Conservation (phyloP, 2,888 invertebrate genomes). For the Trachelus tabidus region DNA sequence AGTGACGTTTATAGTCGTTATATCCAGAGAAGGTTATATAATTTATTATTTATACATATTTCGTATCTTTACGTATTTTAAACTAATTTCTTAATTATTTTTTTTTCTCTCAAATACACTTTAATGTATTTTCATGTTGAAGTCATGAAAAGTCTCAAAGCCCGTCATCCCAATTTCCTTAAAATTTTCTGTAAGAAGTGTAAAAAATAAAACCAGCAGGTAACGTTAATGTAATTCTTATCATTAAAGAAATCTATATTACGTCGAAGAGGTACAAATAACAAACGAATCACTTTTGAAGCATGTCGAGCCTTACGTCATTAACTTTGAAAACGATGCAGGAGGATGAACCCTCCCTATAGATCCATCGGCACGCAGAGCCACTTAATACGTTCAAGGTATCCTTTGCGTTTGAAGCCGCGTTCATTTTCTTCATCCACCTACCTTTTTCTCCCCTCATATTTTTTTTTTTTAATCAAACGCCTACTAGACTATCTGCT, state of each 20-base stretch:
- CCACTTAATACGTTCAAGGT: constrained; percentile 37
- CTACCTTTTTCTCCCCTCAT: background rate
- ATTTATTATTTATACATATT: background rate
- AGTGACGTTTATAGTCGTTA: too few species aligned
- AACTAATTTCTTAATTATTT: background rate
- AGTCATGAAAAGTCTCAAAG: too few species aligned
- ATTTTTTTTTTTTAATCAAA: constrained; percentile 24
- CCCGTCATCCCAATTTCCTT: background rate
- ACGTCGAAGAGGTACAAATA: background rate
- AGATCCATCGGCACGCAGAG: constrained; percentile 5
- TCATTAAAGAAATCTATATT: background rate
- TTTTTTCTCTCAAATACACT: background rate
- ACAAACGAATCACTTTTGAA: background rate
- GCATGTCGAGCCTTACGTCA: background rate
- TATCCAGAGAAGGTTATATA: background rate
- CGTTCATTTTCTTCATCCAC: background rate
- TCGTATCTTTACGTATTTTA: background rate
- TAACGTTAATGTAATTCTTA: background rate
- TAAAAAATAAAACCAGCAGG: background rate
- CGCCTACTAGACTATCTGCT: constrained; percentile 34
- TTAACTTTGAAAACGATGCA: background rate
- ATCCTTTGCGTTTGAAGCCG: constrained; percentile 24
- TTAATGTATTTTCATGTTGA: too few species aligned
- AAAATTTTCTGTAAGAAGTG: background rate
- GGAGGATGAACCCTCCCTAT: background rate